Evolutionary conservation across 2,888 invertebrate species (phyloP), one percentile per base, ranked within the genome.

Genomic region (Drosophila mayaguana): DNA sequence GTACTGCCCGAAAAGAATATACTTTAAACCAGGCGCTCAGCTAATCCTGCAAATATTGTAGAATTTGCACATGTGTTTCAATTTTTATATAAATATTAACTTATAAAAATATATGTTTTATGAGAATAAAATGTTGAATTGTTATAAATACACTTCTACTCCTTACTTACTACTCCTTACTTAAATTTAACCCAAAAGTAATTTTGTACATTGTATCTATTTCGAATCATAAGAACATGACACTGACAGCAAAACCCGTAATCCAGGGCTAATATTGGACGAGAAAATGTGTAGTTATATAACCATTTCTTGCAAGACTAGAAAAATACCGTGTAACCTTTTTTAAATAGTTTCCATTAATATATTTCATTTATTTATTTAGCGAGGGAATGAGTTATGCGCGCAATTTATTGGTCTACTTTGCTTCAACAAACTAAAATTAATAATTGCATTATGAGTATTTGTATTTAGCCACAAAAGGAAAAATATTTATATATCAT

Each of bases 231-330:
- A 59, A 43, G 45, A 69, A 55, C 63, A 66, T 69, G 74, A 73
- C 50, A 77, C 64, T 77, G 77, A 77, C 76, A 66, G 78, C 46
- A 54, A 78, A 65, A 42, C 50, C 60, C 63, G 11, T 63, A 72
- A 76, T 77, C 76, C 63, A 42, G 40, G 18, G 54, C 55, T 56
- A 67, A 72, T 60, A 60, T 56, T 64, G 67, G 25, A 22, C 60
- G 60, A 42, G 55, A 54, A 63, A 70, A 53, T 36, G 42, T 61
- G 18, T n/a, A 18, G 34, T 32, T 32, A 9, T 22, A 9, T 14
- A n/a, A 45, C 9, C 20, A 12, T 3, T 1, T 14, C 3, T 18
- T 5, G 25, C 53, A 20, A 12, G 53, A 45, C 60, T 43, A 20
- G 0, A 7, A 5, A 7, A 56, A 76, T 70, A 70, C 77, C 63